phyloP scores from a whole-genome alignment of 2,888 invertebrate species.

The Clanis bilineata region DNA sequence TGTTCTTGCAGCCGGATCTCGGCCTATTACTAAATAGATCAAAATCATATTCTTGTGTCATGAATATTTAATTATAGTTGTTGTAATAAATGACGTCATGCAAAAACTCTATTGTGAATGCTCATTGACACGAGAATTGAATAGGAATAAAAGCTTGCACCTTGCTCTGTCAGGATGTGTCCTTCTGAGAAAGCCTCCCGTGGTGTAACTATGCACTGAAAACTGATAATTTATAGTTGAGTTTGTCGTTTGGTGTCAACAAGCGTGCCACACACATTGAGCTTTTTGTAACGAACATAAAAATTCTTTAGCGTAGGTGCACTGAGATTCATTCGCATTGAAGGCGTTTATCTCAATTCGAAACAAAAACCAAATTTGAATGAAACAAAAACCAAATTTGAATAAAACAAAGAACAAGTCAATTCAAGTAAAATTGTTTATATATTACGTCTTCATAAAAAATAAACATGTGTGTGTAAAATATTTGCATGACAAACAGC shows the following conservation, averaged over 20 bases:
- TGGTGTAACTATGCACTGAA: slow-evolving; percentile 47
- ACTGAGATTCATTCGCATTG: not conserved
- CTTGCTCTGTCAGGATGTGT: slow-evolving; percentile 44
- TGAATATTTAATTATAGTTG: not conserved
- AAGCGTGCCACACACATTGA: slow-evolving; percentile 52
- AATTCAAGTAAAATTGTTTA: too few relatives aligned
- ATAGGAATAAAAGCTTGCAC: slow-evolving; percentile 53
- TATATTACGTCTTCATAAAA: too few relatives aligned
- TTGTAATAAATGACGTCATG: not conserved
- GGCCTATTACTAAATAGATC: too few relatives aligned
- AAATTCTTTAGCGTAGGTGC: not conserved
- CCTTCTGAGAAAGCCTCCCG: slow-evolving; percentile 66
- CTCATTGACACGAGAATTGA: slow-evolving; percentile 45
- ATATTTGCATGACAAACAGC: too few relatives aligned
- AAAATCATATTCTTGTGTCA: too few relatives aligned
- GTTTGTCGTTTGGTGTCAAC: slow-evolving; percentile 23
- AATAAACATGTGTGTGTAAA: too few relatives aligned
- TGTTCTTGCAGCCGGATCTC: too few relatives aligned
- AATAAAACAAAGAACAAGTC: not conserved
- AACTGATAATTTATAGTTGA: slow-evolving; percentile 33
- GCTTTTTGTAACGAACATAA: slow-evolving; percentile 16
- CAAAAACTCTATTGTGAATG: slow-evolving; percentile 34
- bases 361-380: not conserved
- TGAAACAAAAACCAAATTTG: not conserved
- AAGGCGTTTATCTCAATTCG: not conserved